Base-by-base conservation (phyloP, 2,113 vertebrate species). In the Lonchura striata region DNA sequence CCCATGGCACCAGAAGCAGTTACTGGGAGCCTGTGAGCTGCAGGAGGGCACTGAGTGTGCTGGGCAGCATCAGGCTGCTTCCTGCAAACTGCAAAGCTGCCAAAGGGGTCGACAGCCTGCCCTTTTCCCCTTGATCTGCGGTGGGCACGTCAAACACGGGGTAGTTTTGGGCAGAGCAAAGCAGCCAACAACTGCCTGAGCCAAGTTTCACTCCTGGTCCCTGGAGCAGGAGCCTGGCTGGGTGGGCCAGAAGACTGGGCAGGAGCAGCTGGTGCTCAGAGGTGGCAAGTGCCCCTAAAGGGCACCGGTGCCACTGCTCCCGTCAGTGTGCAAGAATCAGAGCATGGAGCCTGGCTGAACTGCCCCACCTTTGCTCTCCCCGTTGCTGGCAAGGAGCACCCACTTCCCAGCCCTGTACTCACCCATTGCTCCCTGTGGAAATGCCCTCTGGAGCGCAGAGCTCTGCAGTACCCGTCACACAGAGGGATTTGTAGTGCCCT, bases 401-500 rank as follows among this genome's bases (percentile, higher is more conserved):
- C 2, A 0, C 13, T 31, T 22, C 71, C 75, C 66, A 82, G 28
- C 35, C 37, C 66, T 0, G 15, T 71, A 95, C 96, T 96, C 86
- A 95, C 96, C 93, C 96, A 96, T 94, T 74, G 63, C 2, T 72
- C 41, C 22, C 13, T 0, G 3, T 0, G 0, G 33, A 33, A 63
- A 61, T 28, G 59, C 22, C 13, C 46, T 49, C 63, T 6, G 76
- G 37, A 74, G 41, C 1, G 0, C 66, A 31, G 10, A 57, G 63
- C 79, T 74, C 75, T 19, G 37, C 7, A 41, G 30, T 0, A 15
- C 41, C 0, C 6, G 3, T 39, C 3, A 3, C 46, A 24, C 44
- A 11, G 63, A 31, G 35, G 72, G 35, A 39, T 91, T 91, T 95
- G 82, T 94, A 84, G 80, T 41, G 56, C 35, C 39, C 47, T 50